These are phyloP conservation scores for Theristicus caerulescens DNA, from an alignment of 2,113 vertebrate genomes.

Conservation along the genomic window DNA sequence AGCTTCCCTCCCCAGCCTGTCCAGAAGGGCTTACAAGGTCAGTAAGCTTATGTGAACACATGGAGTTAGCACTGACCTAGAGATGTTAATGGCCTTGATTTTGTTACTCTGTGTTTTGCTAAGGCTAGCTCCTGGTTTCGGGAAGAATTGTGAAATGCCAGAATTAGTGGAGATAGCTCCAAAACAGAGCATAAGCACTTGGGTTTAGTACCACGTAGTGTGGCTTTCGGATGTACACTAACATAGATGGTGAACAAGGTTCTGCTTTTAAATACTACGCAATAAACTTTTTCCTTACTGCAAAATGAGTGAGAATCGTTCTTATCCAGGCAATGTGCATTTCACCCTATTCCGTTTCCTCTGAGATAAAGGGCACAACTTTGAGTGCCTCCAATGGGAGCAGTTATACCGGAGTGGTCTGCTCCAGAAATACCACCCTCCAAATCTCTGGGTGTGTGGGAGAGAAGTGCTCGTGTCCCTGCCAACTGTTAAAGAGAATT, in stretches of 20 bases:
- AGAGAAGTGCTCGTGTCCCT: background rate
- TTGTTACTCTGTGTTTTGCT: background rate
- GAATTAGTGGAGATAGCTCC: background rate
- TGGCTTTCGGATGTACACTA: background rate
- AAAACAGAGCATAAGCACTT: background rate
- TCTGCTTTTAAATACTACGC: background rate
- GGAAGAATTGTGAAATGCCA: background rate
- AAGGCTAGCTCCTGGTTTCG: background rate
- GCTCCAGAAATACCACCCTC: background rate
- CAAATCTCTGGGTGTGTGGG: background rate
- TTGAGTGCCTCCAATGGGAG: background rate
- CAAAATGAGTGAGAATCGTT: background rate
- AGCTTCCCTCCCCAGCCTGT: background rate
- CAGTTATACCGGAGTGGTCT: background rate
- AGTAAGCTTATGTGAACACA: background rate
- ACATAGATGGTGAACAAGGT: background rate
- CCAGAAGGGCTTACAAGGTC: background rate
- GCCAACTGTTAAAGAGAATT: background rate
- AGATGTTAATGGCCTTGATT: background rate
- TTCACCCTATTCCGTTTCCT: background rate
- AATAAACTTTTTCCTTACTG: background rate
- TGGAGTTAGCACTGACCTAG: background rate
- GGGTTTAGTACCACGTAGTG: fast-evolving
- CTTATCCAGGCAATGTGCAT: background rate
- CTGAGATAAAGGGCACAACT: background rate